These are phyloP conservation scores for Xiphorhynchus elegans DNA, from an alignment of 2,113 vertebrate genomes.

Conservation along the genomic window DNA sequence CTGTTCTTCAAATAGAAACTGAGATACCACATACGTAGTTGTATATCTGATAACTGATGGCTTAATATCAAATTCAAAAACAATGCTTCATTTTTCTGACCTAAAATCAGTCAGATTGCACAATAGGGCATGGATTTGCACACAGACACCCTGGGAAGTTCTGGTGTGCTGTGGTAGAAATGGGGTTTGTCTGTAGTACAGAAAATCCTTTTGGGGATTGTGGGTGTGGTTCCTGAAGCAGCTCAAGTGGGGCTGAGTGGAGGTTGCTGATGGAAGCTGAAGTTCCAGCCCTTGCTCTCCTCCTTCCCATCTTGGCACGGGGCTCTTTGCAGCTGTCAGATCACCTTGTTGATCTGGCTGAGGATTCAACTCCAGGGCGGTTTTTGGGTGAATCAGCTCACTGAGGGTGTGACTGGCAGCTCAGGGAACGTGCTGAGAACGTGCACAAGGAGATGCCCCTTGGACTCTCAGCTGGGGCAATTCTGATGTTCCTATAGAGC, in stretches of 20 bases:
- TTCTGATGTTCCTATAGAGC: neutral
- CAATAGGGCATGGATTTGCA: neutral
- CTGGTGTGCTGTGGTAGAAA: neutral
- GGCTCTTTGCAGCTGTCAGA: neutral
- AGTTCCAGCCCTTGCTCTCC: neutral
- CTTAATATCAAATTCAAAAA: neutral
- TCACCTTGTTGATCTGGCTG: neutral
- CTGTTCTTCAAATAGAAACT: neutral
- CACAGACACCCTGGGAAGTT: fast-evolving
- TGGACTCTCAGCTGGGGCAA: neutral
- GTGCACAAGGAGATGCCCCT: neutral
- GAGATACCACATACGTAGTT: neutral
- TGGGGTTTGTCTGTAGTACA: neutral
- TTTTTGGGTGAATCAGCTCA: neutral
- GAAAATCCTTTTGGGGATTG: neutral
- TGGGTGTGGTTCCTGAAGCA: neutral
- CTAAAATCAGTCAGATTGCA: neutral
- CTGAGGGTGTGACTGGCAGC: neutral
- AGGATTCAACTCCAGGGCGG: neutral
- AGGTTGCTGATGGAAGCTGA: neutral
- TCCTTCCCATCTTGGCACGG: neutral
- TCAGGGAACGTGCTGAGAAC: neutral
- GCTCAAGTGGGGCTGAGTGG: neutral
- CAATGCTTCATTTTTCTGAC: neutral
- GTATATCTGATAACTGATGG: neutral